Evolutionary conservation across 1,140 invertebrate species (phyloP).

Genomic region (Eupristina koningsbergeri): DNA sequence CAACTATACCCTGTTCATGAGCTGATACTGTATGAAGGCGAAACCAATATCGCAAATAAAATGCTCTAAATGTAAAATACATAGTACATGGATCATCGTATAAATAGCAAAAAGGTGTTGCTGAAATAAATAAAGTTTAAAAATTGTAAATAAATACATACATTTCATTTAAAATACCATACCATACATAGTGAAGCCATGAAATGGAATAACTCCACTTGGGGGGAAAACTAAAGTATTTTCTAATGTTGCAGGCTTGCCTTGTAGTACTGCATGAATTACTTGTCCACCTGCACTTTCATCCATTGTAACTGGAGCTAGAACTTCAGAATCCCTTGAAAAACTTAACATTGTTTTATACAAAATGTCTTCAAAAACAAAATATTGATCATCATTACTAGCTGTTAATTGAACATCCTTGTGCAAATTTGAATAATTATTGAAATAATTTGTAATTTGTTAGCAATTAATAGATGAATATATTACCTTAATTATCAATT

Average conservation of each 20-base stretch:
- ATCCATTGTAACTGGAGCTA: constrained; percentile 78
- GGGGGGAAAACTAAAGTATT: constrained; percentile 90
- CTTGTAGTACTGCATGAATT: constrained; percentile 79
- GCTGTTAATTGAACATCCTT: constrained; percentile 95
- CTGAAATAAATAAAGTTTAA: constrained; percentile 71
- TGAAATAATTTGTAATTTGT: neutral
- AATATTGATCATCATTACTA: constrained; percentile 97
- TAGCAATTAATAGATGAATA: constrained; percentile 4
- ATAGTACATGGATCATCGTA: constrained; percentile 90
- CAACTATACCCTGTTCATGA: constrained; percentile 90
- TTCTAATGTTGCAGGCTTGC: constrained; percentile 79
- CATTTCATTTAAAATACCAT: constrained; percentile 56
- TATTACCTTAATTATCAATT: constrained; percentile 89
- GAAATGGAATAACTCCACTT: constrained; percentile 95
- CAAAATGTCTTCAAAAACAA: constrained; percentile 96
- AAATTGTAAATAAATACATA: constrained; percentile 27
- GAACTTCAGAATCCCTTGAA: constrained; percentile 88
- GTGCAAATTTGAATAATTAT: constrained; percentile 49
- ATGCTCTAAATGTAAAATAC: constrained; percentile 92
- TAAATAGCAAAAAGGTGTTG: constrained; percentile 94
- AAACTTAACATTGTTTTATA: constrained; percentile 96
- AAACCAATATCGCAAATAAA: constrained; percentile 94
- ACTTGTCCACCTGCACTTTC: constrained; percentile 70
- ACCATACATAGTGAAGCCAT: constrained; percentile 98
- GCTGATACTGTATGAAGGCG: constrained; percentile 92